Conservation (phyloP, 2,888 invertebrate species). For the Scaptomyza cyrtandrae region DNA sequence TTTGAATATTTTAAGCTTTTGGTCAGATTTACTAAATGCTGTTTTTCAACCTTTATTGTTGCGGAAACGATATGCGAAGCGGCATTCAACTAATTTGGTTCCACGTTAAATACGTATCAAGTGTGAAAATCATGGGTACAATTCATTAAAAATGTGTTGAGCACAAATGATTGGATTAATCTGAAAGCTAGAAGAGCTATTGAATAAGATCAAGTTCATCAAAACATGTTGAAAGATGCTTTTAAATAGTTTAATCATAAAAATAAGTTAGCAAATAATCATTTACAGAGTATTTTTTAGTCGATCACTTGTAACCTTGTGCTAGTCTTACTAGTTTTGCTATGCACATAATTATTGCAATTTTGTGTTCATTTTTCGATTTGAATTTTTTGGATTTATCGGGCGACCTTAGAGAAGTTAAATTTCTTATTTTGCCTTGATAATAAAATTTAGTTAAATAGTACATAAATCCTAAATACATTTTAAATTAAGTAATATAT, state of each 20-base stretch:
- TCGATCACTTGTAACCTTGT: neutral
- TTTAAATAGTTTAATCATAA: neutral
- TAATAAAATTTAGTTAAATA: neutral
- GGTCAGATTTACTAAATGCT: slow-evolving; percentile 41
- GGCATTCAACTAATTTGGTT: slow-evolving; percentile 23
- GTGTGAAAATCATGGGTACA: neutral
- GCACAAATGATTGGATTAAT: neutral
- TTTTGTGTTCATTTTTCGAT: slow-evolving; percentile 19
- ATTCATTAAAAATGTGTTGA: neutral
- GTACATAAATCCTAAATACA: neutral
- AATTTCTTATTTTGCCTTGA: slow-evolving; percentile 33
- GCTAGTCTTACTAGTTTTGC: slow-evolving; percentile 1
- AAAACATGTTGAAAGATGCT: neutral
- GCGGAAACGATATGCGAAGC: slow-evolving; percentile 59
- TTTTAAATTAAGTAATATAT: neutral
- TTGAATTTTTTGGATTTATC: neutral
- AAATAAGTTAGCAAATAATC: neutral
- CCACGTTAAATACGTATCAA: slow-evolving; percentile 11
- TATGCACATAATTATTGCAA: slow-evolving; percentile 21
- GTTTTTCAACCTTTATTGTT: slow-evolving; percentile 60
- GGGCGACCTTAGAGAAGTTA: neutral
- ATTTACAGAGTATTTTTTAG: slow-evolving; percentile 19
- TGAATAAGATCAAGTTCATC: neutral
- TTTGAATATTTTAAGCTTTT: slow-evolving; percentile 24
- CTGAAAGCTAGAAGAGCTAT: neutral